Base-by-base conservation (phyloP, 2,113 vertebrate genomes). In the Tangachromis dhanisi region DNA sequence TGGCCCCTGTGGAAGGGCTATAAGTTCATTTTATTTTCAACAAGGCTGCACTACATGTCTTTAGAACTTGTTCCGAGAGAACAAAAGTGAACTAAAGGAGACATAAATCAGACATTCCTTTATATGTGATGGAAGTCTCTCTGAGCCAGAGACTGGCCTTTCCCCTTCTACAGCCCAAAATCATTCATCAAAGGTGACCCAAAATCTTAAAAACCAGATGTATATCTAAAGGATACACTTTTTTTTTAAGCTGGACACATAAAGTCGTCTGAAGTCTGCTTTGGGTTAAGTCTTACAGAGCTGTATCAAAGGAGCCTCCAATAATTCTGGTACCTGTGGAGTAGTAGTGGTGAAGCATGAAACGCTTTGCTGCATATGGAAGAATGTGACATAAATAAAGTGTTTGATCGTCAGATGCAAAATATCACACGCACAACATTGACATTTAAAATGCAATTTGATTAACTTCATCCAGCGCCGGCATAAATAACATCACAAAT, bases 401-500 rank as follows among this genome's bases (percentile, higher is more conserved):
- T 16, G 45, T 42, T 47, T 49, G 54, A 55, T 78, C 16, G 2
- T 11, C 14, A 19, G 42, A 26, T n/a, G 9, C 78, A 53, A 42
- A 66, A 78, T 53, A 38, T 33, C 19, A n/a, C 31, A 6, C 47
- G 42, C 68, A 83, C 49, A 16, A 29, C 42, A 81, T 4, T 89
- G 92, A 91, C 85, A 87, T 92, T 93, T 91, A 61, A 45, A 90
- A 61, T 47, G 38, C 21, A 16, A 71, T 83, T 10, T 33, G 80
- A 92, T 83, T 82, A 79, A 86, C 89, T 89, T 84, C 45, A 76
- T 80, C 78, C 2, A 81, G 26, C 45, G 29, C 4, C 2, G 35
- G 24, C 54, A 80, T 91, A 88, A 89, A 90, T 91, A 93, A 89
- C 61, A 76, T 45, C 82, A 81, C 53, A 86, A 85, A 91, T 91